A percentile compares a stretch with the other conserved stretches of the same genome.
These are phyloP conservation scores for Hydrolagus affinis DNA, from an alignment of 2,113 vertebrate species.

Conservation along the genomic window DNA sequence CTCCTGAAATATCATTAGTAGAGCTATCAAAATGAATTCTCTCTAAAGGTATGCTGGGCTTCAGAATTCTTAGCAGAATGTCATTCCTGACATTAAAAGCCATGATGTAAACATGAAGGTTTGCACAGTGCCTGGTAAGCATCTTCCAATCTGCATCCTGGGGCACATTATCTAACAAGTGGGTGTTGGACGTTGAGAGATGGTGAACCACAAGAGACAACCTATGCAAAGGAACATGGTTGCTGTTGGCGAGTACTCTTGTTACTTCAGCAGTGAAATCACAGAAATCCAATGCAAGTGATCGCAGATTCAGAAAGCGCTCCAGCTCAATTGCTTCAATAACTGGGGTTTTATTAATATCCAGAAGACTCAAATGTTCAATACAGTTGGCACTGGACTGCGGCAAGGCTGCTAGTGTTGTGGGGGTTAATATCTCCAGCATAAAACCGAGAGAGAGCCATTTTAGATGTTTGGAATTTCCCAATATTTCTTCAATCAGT, in stretches of 20 bases:
- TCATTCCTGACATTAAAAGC: slow-evolving; percentile 85
- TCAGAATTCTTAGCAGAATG: slow-evolving; percentile 86
- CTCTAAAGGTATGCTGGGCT: slow-evolving; percentile 92
- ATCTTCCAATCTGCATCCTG: slow-evolving; percentile 90
- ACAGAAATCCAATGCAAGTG: slow-evolving; percentile 89
- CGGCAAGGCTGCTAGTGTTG: slow-evolving; percentile 80
- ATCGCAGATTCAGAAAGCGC: slow-evolving; percentile 76
- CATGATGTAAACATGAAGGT: slow-evolving; percentile 93
- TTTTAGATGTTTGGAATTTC: slow-evolving; percentile 85
- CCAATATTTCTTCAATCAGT: slow-evolving; percentile 87
- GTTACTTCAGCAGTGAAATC: slow-evolving; percentile 90
- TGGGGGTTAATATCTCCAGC: slow-evolving; percentile 85
- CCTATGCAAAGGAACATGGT: slow-evolving; percentile 83
- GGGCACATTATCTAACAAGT: slow-evolving; percentile 78
- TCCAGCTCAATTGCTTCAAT: slow-evolving; percentile 77
- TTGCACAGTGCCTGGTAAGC: slow-evolving; percentile 76
- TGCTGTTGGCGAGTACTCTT: slow-evolving; percentile 73
- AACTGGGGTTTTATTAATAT: slow-evolving; percentile 70
- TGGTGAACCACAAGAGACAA: slow-evolving; percentile 89
- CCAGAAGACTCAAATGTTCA: slow-evolving; percentile 88
- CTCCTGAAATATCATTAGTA: slow-evolving; percentile 77
- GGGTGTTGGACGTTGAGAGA: slow-evolving; percentile 71
- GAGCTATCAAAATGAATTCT: slow-evolving; percentile 96
- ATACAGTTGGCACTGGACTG: slow-evolving; percentile 81
- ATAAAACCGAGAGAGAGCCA: slow-evolving; percentile 94